These are phyloP conservation scores for Trachelus iudaicus DNA, from an alignment of 2,888 invertebrate species.

Conservation along the genomic window DNA sequence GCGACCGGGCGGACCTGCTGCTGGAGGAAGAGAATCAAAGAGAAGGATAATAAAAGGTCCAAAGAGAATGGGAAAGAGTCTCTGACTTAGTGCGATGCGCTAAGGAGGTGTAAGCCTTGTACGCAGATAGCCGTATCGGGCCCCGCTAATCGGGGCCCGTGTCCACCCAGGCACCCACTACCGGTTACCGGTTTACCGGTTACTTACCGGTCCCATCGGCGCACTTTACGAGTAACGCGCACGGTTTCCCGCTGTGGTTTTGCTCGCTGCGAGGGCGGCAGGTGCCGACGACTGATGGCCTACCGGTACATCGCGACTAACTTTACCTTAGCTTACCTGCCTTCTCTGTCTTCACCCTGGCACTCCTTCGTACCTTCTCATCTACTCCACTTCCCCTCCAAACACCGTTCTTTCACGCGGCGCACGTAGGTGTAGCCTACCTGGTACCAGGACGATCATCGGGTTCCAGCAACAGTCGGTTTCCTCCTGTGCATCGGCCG, in stretches of 20 bases:
- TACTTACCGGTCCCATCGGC: background rate
- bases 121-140: slow-evolving; percentile 45
- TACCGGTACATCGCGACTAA: background rate
- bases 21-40: background rate
- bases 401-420: background rate
- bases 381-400: background rate
- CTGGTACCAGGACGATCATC: background rate
- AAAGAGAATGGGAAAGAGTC: background rate
- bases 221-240: slow-evolving; percentile 1
- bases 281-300: slow-evolving; percentile 8
- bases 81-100: slow-evolving; percentile 28
- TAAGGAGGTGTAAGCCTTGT: slow-evolving; percentile 50
- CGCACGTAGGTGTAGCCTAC: background rate
- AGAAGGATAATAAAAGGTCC: background rate
- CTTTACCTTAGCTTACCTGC: background rate
- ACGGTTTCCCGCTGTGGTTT: background rate
- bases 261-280: slow-evolving; percentile 14
- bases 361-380: no score
- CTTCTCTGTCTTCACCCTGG: background rate
- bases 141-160: slow-evolving; percentile 37
- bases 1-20: background rate
- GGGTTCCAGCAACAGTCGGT: background rate
- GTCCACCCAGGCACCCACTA: slow-evolving; percentile 47
- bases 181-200: slow-evolving; percentile 28
- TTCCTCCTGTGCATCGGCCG: background rate